phyloP scores from a whole-genome alignment of 2,888 invertebrate genomes.

The Leptogaster cylindrica region DNA sequence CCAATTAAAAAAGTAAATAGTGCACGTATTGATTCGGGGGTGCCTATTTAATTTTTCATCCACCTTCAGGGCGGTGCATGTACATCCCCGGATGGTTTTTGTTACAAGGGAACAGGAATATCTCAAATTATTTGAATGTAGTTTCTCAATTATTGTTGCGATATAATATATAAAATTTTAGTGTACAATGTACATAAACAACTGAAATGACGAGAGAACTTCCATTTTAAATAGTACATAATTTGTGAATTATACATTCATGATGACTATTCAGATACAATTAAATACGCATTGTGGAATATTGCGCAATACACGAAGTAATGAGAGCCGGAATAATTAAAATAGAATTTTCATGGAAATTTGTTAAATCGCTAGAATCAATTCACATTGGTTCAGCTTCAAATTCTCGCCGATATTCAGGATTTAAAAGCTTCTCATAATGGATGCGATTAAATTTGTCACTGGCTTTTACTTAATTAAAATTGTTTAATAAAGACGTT shows the following conservation, averaged over 20 bases:
- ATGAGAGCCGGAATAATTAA: neutral
- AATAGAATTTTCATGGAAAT: neutral
- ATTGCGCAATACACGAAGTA: too few species aligned
- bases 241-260: neutral
- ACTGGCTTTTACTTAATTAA: too few species aligned
- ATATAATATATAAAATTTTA: neutral
- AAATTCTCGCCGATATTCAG: too few species aligned
- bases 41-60: conserved; percentile 8
- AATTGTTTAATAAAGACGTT: too few species aligned
- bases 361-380: too few species aligned
- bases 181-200: neutral
- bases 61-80: too few species aligned
- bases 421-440: too few species aligned
- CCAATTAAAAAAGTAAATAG: conserved; percentile 24
- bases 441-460: too few species aligned
- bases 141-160: conserved; percentile 22
- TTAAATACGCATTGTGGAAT: too few species aligned
- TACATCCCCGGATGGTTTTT: neutral
- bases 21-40: conserved; percentile 24
- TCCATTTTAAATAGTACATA: neutral
- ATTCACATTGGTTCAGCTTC: too few species aligned
- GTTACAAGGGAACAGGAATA: neutral
- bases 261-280: neutral
- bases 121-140: conserved; percentile 28
- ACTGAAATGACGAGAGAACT: neutral